phyloP scores from a whole-genome alignment of 2,888 invertebrate species.

The Diaphora mendica region DNA sequence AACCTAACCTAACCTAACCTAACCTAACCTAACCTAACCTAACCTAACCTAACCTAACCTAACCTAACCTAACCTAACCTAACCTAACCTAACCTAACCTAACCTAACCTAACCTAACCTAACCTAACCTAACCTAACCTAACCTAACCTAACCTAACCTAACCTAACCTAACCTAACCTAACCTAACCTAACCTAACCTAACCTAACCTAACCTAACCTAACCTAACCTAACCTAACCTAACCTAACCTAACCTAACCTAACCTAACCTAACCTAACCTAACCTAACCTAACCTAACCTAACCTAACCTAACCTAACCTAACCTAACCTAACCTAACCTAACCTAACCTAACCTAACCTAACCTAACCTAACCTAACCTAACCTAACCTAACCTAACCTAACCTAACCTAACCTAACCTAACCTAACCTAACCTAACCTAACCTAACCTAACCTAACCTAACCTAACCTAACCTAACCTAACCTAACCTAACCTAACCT shows the following conservation, averaged over 20 bases:
- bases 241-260: conserved; percentile 11
- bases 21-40: conserved; percentile 11
- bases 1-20: conserved; percentile 11
- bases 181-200: conserved; percentile 8
- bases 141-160: conserved; percentile 11
- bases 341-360: conserved; percentile 11
- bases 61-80: conserved; percentile 11
- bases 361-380: conserved; percentile 11
- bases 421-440: conserved; percentile 11
- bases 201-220: conserved; percentile 11
- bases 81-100: conserved; percentile 11
- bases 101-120: conserved; percentile 11
- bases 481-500: conserved; percentile 11
- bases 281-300: conserved; percentile 11
- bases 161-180: conserved; percentile 11
- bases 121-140: conserved; percentile 11
- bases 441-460: conserved; percentile 11
- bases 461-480: conserved; percentile 11
- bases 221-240: conserved; percentile 11
- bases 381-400: conserved; percentile 11
- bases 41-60: conserved; percentile 11
- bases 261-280: conserved; percentile 11
- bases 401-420: conserved; percentile 11
- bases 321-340: conserved; percentile 11
- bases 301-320: conserved; percentile 11